Evolutionary conservation across 2,888 invertebrate genomes (phyloP).

Genomic region (Sinodicranocentrus sp.): DNA sequence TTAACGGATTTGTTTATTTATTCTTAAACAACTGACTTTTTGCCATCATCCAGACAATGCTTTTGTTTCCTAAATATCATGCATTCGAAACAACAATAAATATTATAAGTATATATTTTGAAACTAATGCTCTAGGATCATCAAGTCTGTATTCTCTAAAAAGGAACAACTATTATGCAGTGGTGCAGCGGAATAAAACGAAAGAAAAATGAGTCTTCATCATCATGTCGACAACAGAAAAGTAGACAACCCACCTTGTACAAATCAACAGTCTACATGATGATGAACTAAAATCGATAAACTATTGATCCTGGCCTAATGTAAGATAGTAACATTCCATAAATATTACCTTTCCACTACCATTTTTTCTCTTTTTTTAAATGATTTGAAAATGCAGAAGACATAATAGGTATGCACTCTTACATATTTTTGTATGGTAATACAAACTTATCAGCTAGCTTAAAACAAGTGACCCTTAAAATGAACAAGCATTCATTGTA

Average conservation of each 20-base stretch:
- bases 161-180: constrained; percentile 60
- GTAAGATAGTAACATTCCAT: constrained; percentile 5
- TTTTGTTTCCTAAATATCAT: constrained; percentile 33
- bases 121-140: constrained; percentile 49
- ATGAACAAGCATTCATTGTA: constrained; percentile 17
- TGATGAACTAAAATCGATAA: not conserved
- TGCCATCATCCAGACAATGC: constrained; percentile 21
- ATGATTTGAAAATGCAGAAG: not conserved
- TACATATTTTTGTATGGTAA: not conserved
- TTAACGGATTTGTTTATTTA: constrained; percentile 60
- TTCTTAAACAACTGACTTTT: constrained; percentile 55
- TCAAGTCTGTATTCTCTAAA: constrained; percentile 70
- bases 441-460: no score
- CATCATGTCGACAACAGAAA: not conserved
- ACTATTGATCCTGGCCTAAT: not conserved
- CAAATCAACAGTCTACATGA: not conserved
- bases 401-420: not conserved
- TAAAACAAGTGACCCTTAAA: constrained; percentile 3
- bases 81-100: constrained; percentile 58
- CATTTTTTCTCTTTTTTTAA: not conserved
- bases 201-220: constrained; percentile 12
- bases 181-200: constrained; percentile 15
- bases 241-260: not conserved
- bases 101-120: constrained; percentile 35
- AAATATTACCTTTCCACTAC: not conserved